A percentile compares a stretch with the other conserved stretches of the same genome.
phyloP scores from a whole-genome alignment of 2,888 invertebrate genomes.

The Mayetiola destructor region DNA sequence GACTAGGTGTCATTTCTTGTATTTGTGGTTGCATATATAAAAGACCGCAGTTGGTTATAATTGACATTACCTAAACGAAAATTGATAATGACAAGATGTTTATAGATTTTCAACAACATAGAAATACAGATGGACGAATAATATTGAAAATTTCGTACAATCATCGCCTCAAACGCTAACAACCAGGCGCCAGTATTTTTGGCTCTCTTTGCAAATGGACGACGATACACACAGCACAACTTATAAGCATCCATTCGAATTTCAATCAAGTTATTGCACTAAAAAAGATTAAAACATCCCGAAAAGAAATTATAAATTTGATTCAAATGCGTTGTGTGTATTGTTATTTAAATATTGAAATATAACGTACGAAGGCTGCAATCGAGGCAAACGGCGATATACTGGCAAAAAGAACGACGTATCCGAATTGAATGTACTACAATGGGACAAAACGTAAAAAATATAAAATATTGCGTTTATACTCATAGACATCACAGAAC shows the following conservation, averaged over 20 bases:
- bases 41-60: constrained; percentile 61
- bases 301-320: too few species aligned
- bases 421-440: constrained; percentile 69
- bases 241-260: constrained; percentile 62
- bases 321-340: too few species aligned
- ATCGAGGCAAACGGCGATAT: constrained; percentile 62
- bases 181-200: constrained; percentile 67
- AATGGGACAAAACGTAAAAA: too few species aligned
- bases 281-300: too few species aligned
- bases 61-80: too few species aligned
- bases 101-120: too few species aligned
- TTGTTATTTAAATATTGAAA: too few species aligned
- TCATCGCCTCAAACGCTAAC: constrained; percentile 38
- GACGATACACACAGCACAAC: constrained; percentile 50
- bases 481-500: too few species aligned
- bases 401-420: constrained; percentile 61
- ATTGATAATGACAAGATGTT: too few species aligned
- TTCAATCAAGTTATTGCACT: constrained; percentile 61
- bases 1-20: constrained; percentile 19
- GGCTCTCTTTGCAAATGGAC: constrained; percentile 50
- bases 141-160: too few species aligned
- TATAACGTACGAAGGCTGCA: constrained; percentile 55
- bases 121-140: too few species aligned
- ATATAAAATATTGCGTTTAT: too few species aligned
- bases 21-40: constrained; percentile 53